A percentile compares a stretch with the other conserved stretches of the same genome.
These are phyloP conservation scores for Sebastes taczanowskii DNA, from an alignment of 2,797 vertebrate species.

Conservation along the genomic window DNA sequence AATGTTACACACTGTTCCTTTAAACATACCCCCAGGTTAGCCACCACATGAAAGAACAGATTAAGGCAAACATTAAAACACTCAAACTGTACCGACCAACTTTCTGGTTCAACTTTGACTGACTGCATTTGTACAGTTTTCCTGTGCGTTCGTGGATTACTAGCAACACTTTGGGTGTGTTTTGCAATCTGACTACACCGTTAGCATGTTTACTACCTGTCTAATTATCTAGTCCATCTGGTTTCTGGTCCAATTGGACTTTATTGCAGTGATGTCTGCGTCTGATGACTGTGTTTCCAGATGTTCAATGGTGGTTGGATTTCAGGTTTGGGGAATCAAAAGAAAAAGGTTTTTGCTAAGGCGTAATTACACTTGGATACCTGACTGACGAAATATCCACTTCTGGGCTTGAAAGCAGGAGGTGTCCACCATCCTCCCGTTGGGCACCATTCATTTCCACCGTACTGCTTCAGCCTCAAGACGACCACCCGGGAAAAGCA, in stretches of 20 bases:
- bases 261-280: background rate
- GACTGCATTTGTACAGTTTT: background rate
- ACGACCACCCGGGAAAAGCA: conserved; percentile 1
- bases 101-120: background rate
- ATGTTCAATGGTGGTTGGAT: background rate
- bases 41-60: background rate
- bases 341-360: background rate
- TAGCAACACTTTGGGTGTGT: background rate
- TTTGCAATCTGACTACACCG: background rate
- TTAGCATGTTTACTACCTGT: background rate
- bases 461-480: background rate
- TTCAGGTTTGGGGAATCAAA: background rate
- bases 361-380: conserved; percentile 1
- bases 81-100: background rate
- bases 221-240: background rate
- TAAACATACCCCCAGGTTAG: background rate
- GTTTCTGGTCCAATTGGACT: background rate
- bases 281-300: background rate
- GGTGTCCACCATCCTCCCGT: background rate
- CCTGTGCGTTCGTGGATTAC: background rate
- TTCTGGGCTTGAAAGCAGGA: background rate
- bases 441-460: background rate
- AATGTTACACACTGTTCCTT: no score
- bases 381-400: background rate
- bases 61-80: background rate